Evolutionary conservation across 2,797 vertebrate genomes (phyloP).

Genomic region (Peromyscus nudipes): DNA sequence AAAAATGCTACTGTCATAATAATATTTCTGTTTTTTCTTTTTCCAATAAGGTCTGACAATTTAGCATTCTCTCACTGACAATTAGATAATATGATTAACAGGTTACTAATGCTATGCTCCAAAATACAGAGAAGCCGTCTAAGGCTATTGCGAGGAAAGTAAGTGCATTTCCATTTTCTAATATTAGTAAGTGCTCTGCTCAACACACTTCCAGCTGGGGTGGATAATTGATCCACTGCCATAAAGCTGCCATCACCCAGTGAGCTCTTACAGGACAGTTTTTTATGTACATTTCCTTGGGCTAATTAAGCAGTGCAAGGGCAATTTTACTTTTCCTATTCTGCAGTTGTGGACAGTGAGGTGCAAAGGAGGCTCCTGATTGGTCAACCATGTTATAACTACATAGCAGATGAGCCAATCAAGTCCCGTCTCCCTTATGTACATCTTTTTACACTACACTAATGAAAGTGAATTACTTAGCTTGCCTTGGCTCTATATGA

Average conservation of each 20-base stretch:
- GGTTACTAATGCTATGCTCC: neutral
- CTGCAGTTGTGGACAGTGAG: neutral
- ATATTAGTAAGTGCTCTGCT: constrained; percentile 30
- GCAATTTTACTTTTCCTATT: constrained; percentile 22
- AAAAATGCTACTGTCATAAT: neutral
- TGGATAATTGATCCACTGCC: neutral
- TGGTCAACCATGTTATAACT: neutral
- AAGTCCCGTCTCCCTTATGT: fast-evolving
- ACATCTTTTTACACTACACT: neutral
- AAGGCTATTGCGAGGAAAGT: constrained; percentile 35
- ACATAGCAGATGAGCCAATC: neutral
- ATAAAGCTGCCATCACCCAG: neutral
- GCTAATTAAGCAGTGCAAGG: neutral
- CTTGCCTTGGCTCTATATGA: neutral
- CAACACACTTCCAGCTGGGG: neutral
- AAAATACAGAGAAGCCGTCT: constrained; percentile 46
- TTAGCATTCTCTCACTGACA: neutral
- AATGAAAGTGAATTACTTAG: neutral
- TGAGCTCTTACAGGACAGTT: neutral
- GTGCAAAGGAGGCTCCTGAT: neutral
- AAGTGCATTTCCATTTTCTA: constrained; percentile 54
- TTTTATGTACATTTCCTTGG: neutral
- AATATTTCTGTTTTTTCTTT: neutral
- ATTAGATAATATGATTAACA: neutral
- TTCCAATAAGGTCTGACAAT: neutral